Conservation (phyloP, 2,797 vertebrate species). For the Tenualosa thibaudeaui region DNA sequence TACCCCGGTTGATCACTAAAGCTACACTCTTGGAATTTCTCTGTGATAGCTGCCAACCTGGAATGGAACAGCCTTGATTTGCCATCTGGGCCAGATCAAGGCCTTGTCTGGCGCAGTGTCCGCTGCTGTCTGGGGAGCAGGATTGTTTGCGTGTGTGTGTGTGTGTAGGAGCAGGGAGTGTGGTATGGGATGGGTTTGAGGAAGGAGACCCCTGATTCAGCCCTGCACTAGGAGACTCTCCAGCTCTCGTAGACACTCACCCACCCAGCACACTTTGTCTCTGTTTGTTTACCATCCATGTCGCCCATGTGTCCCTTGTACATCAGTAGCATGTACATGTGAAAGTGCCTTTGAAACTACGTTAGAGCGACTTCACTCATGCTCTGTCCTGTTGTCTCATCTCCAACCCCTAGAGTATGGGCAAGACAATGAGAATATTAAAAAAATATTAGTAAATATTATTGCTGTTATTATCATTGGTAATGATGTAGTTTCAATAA, state of each 20-base stretch:
- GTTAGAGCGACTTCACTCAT: conserved; percentile 85
- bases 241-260: not conserved
- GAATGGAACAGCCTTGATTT: not conserved
- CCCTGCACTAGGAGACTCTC: not conserved
- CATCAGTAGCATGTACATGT: conserved; percentile 93
- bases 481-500: conserved; percentile 73
- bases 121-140: not conserved
- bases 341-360: conserved; percentile 97
- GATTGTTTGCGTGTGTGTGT: conserved; percentile 30
- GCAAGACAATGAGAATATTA: conserved; percentile 48
- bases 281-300: conserved; percentile 33
- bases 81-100: not conserved
- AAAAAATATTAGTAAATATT: conserved; percentile 23
- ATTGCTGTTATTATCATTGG: conserved; percentile 43
- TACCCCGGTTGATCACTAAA: too few relatives aligned
- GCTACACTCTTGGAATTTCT: too few relatives aligned
- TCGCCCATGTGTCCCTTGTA: conserved; percentile 80
- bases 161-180: too few relatives aligned
- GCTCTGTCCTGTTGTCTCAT: conserved; percentile 75
- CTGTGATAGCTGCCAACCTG: not conserved
- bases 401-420: conserved; percentile 56
- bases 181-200: conserved; percentile 37
- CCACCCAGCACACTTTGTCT: not conserved
- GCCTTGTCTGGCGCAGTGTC: not conserved
- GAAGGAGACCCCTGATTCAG: conserved; percentile 58